Evolutionary conservation across 2,113 vertebrate genomes (phyloP), one percentile per base, ranked within the genome.

Genomic region (Poecile atricapillus): DNA sequence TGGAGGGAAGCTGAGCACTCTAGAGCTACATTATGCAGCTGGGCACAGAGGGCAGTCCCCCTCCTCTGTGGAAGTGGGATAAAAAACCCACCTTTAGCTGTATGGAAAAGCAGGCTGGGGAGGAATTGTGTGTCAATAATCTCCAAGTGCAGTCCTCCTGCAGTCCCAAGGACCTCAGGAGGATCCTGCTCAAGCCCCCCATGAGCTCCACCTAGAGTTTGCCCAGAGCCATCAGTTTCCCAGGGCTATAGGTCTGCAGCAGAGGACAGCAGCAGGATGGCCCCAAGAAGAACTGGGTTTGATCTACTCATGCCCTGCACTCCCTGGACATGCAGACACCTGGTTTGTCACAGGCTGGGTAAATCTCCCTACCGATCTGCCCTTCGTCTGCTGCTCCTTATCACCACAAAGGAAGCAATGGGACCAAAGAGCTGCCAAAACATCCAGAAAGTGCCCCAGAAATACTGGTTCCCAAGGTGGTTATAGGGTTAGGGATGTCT

Each of bases 141-240:
- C 35, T 70, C 52, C 20, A 37, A 24, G 4, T 24, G n/a, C 56
- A 79, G 56, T 44, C 10, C 30, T 76, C 33, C 33, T 0, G 0
- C 35, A 76, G 62, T 59, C 20, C 47, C 31, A 70, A 33, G 50
- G 50, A 39, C 8, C 1, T 2, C 70, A 33, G 37, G 3, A 85
- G 21, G 19, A 18, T 77, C 30, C 5, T 0, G 1, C 41, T 67
- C 22, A 67, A 88, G 47, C 3, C n/a, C 9, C 23, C 0, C 0
- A 0, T 0, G 4, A 74, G 25, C 7, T 47, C n/a, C 41, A 71
- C 18, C 16, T n/a, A 64, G 49, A 9, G 39, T 68, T 67, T 87
- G 65, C 41, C 43, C 31, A 43, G 20, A 80, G 21, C 47, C 50
- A 44, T 43, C 7, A 20, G 31, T 43, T 84, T 71, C n/a, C 58